Percentiles rank a stretch among this genome's conserved stretches.
These are phyloP conservation scores for Maniola jurtina DNA, from an alignment of 1,140 invertebrate species.

Conservation along the genomic window DNA sequence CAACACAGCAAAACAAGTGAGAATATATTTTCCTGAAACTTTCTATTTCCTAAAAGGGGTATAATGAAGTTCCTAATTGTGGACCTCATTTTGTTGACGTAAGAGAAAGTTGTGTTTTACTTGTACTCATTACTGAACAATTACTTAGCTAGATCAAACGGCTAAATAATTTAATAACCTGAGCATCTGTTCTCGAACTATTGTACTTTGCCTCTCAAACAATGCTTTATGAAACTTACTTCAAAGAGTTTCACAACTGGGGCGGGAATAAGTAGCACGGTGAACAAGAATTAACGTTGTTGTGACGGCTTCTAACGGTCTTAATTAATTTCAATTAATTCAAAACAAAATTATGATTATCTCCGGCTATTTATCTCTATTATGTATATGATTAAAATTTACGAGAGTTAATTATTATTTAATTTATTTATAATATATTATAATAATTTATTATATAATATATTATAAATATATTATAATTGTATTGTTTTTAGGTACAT, in stretches of 20 bases:
- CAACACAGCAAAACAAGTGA: too few relatives aligned
- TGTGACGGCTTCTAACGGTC: background rate
- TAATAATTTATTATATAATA: too few relatives aligned
- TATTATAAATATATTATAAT: too few relatives aligned
- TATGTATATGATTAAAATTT: too few relatives aligned
- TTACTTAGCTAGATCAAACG: slow-evolving; percentile 3
- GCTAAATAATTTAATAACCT: slow-evolving; percentile 8
- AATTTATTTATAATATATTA: too few relatives aligned
- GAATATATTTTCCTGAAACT: too few relatives aligned
- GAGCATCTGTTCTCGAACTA: background rate
- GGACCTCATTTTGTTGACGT: background rate
- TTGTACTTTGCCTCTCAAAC: background rate
- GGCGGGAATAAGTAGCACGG: background rate
- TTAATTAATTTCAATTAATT: too few relatives aligned
- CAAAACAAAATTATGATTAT: too few relatives aligned
- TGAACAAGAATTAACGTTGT: background rate
- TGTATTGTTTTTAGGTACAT: too few relatives aligned
- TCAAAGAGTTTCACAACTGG: background rate
- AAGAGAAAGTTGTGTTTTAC: slow-evolving; percentile 3
- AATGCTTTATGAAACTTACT: slow-evolving; percentile 7
- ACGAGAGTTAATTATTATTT: too few relatives aligned
- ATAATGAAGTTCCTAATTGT: background rate
- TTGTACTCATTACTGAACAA: background rate
- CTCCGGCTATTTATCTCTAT: too few relatives aligned
- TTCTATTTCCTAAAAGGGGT: too few relatives aligned